Evolutionary conservation across 2,888 invertebrate species (phyloP).

Genomic region (Acanthosepion esculentum): DNA sequence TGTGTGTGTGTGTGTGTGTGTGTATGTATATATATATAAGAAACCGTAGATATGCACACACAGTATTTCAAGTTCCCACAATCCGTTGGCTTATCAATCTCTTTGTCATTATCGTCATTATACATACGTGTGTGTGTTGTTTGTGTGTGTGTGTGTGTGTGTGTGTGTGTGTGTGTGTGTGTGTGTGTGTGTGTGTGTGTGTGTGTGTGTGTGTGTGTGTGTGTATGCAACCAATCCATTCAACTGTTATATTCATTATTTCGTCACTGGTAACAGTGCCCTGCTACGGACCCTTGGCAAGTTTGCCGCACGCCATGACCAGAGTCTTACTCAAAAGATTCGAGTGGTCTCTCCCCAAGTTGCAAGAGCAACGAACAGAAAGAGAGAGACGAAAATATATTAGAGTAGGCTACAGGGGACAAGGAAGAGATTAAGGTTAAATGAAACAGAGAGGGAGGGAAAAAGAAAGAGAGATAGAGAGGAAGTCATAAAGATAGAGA

Average conservation of each 20-base stretch:
- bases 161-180: background rate
- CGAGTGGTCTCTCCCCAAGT: background rate
- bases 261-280: background rate
- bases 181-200: background rate
- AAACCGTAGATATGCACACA: background rate
- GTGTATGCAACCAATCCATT: background rate
- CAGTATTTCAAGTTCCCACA: background rate
- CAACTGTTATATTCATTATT: background rate
- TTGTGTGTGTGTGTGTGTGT: background rate
- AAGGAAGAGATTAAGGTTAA: background rate
- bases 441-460: background rate
- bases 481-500: background rate
- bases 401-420: background rate
- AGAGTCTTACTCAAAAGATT: background rate
- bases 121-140: background rate
- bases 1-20: too few relatives aligned
- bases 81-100: background rate
- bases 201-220: slow-evolving; percentile 11
- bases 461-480: background rate
- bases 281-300: background rate
- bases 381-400: background rate
- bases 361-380: background rate
- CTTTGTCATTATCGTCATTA: background rate
- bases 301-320: slow-evolving; percentile 20
- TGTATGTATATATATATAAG: too few relatives aligned